Base-by-base conservation (phyloP, 2,888 invertebrate species). In the Harpagoxenus sublaevis region DNA sequence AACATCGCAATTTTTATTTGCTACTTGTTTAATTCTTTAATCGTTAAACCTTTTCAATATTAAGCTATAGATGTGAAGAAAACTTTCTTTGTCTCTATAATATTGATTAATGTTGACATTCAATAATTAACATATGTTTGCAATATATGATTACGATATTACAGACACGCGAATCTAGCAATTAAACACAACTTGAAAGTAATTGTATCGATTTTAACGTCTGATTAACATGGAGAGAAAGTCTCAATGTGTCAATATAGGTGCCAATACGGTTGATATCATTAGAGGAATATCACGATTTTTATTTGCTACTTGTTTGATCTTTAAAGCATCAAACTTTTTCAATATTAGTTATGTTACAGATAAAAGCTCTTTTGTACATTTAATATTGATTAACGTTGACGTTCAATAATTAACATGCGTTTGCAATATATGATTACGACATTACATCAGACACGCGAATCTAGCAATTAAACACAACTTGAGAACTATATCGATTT, bases 211-310 rank as follows among this genome's bases (percentile, higher is more conserved):
- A 28, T 10, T 75, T 35, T 2, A 48, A 60, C 8, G 15, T 62
- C 12, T n/a, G 18, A 15, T 63, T 63, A 51, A 51, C 18, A 62
- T 35, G 31, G 78, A 55, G 77, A 65, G 77, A 74, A 45, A n/a
- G n/a, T 45, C 28, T 53, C 53, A 55, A 23, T 23, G 3, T 55
- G 6, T 6, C 51, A 18, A 51, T 51, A 51, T 18, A 18, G 51
- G 6, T 51, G 9, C 23, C 23, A 55, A 55, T 23, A 55, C 9
- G 3, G 9, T 23, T 55, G 18, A 55, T 55, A 55, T 55, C 2
- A 55, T n/a, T 23, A 23, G 23, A 53, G 18, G 53, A 55, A 5
- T 55, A 23, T 55, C 53, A 23, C 23, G n/a, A 55, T 23, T n/a
- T 55, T 55, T 55, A 23, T 9, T 55, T n/a, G 53, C 53, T 23